Conservation (phyloP, 2,888 invertebrate genomes). For the Lagria hirta region DNA sequence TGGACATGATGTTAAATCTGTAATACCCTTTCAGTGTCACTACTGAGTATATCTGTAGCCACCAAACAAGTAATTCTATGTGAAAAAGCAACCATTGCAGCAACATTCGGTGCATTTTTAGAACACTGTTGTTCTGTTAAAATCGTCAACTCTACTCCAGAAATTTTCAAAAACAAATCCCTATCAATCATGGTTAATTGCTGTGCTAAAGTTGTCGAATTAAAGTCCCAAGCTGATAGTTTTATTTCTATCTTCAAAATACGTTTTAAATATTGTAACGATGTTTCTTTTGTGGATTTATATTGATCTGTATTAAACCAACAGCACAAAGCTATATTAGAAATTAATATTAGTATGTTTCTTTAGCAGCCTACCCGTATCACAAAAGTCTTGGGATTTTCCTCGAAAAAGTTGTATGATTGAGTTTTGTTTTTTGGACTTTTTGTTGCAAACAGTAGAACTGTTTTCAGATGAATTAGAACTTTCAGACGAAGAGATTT, state of each 20-base stretch:
- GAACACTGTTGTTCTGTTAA: constrained; percentile 54
- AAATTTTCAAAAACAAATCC: constrained; percentile 57
- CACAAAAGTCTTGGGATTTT: constrained; percentile 14
- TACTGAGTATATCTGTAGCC: constrained; percentile 55
- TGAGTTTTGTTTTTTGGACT: constrained; percentile 15
- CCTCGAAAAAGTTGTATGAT: constrained; percentile 15
- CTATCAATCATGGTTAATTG: constrained; percentile 60
- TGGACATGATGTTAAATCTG: background rate
- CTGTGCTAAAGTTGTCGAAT: constrained; percentile 57
- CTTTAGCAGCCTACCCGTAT: constrained; percentile 12
- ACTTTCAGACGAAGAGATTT: background rate
- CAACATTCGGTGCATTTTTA: constrained; percentile 57
- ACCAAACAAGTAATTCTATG: constrained; percentile 58
- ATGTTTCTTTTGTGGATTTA: constrained; percentile 35
- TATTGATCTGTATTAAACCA: constrained; percentile 17
- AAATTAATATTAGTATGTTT: no score
- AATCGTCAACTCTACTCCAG: constrained; percentile 52
- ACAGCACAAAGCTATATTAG: constrained; percentile 33
- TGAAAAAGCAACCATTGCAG: constrained; percentile 58
- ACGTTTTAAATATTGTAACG: constrained; percentile 49
- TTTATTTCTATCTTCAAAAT: constrained; percentile 51
- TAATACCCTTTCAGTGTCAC: constrained; percentile 49
- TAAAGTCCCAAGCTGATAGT: constrained; percentile 58
- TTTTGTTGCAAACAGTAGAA: background rate
- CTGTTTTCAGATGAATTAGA: constrained; percentile 1